Evolutionary conservation across 35 echinoderm and acorn worm species (phyloP).

Genomic region (Apostichopus californicus): DNA sequence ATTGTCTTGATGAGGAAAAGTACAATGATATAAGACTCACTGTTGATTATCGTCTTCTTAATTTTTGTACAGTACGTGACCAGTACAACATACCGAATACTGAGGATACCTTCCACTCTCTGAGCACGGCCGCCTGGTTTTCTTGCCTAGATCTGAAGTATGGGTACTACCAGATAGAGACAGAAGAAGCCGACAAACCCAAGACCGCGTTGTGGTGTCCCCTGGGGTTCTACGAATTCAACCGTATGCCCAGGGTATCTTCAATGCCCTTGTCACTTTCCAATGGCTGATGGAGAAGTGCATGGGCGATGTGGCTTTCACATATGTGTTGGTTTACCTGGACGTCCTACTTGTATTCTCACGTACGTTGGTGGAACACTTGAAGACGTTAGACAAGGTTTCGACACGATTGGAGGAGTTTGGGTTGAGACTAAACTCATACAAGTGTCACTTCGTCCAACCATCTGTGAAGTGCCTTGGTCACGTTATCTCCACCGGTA

Average conservation of each 20-base stretch:
- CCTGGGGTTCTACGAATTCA: constrained; percentile 63
- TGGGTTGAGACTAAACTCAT: too few relatives aligned
- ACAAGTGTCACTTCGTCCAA: too few relatives aligned
- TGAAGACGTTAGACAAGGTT: constrained; percentile 47
- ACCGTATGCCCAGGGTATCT: constrained; percentile 70
- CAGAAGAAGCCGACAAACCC: constrained; percentile 57
- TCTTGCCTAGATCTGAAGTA: constrained; percentile 62
- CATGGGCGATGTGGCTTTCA: constrained; percentile 51
- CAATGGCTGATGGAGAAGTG: constrained; percentile 73
- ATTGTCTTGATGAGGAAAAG: constrained; percentile 38
- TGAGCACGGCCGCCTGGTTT: neutral
- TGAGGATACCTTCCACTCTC: constrained; percentile 67
- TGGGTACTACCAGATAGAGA: constrained; percentile 26
- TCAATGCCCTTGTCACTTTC: constrained; percentile 70
- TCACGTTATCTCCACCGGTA: constrained; percentile 64
- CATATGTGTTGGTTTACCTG: constrained; percentile 64
- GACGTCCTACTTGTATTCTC: constrained; percentile 71
- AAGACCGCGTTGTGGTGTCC: constrained; percentile 77
- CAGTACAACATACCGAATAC: constrained; percentile 67
- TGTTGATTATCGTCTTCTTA: too few relatives aligned
- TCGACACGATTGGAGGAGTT: constrained; percentile 38
- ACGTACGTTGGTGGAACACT: constrained; percentile 64
- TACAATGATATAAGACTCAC: too few relatives aligned
- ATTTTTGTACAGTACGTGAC: constrained; percentile 60
- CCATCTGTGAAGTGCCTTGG: too few relatives aligned